A percentile compares a stretch with the other conserved stretches of the same genome.
These are phyloP conservation scores for Enteromius treurensis DNA, from an alignment of 2,797 vertebrate species.

Conservation along the genomic window DNA sequence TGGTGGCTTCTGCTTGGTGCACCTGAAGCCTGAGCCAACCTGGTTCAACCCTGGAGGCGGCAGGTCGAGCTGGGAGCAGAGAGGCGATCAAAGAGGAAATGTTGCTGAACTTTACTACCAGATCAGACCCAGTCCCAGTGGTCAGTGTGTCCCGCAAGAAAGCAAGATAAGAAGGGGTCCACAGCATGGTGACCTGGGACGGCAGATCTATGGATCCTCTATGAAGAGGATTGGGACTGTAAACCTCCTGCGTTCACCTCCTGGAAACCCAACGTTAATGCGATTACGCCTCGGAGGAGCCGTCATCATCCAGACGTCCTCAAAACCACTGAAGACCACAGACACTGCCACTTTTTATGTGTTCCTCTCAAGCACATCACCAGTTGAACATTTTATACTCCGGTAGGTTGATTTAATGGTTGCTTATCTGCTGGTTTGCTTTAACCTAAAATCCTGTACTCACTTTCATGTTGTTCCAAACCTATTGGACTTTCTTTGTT, in stretches of 20 bases:
- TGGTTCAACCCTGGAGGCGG: constrained; percentile 84
- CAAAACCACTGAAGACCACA: constrained; percentile 80
- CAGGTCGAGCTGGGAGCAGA: constrained; percentile 78
- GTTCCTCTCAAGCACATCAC: constrained; percentile 83
- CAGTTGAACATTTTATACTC: constrained; percentile 85
- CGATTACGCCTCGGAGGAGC: constrained; percentile 87
- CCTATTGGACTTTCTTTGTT: neutral
- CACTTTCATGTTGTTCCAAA: neutral
- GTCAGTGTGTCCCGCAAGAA: constrained; percentile 81
- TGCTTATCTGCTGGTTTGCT: neutral
- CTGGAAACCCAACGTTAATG: constrained; percentile 76
- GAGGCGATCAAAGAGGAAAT: constrained; percentile 75
- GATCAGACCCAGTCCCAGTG: constrained; percentile 71
- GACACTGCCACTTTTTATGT: constrained; percentile 87
- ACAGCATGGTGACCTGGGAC: constrained; percentile 58
- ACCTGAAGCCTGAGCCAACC: constrained; percentile 81
- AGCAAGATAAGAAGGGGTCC: constrained; percentile 69
- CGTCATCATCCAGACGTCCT: constrained; percentile 83
- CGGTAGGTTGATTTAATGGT: constrained; percentile 78
- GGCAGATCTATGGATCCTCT: constrained; percentile 75
- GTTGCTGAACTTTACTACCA: constrained; percentile 90
- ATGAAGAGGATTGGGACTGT: constrained; percentile 89
- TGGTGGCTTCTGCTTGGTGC: constrained; percentile 87
- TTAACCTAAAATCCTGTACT: neutral
- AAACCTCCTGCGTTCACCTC: constrained; percentile 78